phyloP scores from a whole-genome alignment of 2,113 vertebrate species.

The Nesoenas mayeri region DNA sequence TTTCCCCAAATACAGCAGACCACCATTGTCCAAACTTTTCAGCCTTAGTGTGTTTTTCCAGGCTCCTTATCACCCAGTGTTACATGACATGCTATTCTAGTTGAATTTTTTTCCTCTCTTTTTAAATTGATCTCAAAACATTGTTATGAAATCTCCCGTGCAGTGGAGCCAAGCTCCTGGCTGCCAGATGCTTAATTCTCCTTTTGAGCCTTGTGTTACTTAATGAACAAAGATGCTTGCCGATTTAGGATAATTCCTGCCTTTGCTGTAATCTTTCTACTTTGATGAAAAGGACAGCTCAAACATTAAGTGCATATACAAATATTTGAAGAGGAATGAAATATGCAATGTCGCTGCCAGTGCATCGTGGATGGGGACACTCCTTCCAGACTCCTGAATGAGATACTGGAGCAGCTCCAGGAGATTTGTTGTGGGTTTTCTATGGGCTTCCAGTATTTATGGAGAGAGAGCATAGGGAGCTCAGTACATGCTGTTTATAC shows the following conservation, averaged over 20 bases:
- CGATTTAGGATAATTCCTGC: neutral
- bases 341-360: neutral
- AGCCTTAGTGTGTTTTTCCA: neutral
- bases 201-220: neutral
- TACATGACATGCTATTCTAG: neutral
- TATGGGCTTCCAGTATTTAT: neutral
- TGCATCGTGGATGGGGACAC: accelerated
- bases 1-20: neutral
- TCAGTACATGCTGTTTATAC: neutral
- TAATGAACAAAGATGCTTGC: neutral
- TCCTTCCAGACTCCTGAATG: neutral
- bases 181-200: neutral
- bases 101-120: neutral
- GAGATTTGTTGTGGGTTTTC: neutral
- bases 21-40: neutral
- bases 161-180: neutral
- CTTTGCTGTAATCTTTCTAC: neutral
- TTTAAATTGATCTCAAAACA: neutral
- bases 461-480: neutral
- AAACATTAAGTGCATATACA: neutral
- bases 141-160: neutral
- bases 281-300: neutral
- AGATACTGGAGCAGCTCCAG: neutral
- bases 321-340: conserved; percentile 26
- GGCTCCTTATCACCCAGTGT: neutral